phyloP scores from a whole-genome alignment of 2,797 vertebrate genomes.

The Argya squamiceps region DNA sequence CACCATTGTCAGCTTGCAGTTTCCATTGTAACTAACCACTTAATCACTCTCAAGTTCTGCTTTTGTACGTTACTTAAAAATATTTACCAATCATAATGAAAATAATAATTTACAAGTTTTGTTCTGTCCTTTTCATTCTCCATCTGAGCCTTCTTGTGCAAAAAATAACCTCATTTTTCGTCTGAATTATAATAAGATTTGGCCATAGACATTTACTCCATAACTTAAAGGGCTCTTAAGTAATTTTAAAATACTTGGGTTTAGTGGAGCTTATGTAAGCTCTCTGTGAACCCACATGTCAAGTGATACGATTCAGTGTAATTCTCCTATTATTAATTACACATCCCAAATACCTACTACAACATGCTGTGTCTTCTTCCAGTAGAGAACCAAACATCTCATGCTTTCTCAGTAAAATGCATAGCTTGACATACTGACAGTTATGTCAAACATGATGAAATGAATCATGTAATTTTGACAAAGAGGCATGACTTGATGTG shows the following conservation, averaged over 20 bases:
- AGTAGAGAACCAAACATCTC: constrained; percentile 18
- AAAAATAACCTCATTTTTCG: not conserved
- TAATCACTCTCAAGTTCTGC: not conserved
- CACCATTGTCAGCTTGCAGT: not conserved
- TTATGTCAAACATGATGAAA: not conserved
- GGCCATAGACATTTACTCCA: not conserved
- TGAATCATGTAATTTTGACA: constrained; percentile 45
- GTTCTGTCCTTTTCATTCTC: not conserved
- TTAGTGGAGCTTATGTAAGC: constrained; percentile 11
- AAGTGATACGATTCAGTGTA: not conserved
- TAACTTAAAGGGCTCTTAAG: not conserved
- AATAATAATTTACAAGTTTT: not conserved
- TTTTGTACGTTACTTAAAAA: not conserved
- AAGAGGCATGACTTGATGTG: not conserved
- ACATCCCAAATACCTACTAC: constrained; percentile 34
- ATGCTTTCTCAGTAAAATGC: not conserved
- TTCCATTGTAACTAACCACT: not conserved
- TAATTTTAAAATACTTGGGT: constrained; percentile 7
- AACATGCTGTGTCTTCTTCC: not conserved
- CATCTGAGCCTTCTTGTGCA: not conserved
- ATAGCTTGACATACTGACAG: not conserved
- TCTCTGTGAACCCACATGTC: constrained; percentile 17
- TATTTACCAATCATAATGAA: not conserved
- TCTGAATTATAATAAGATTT: not conserved
- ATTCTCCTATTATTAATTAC: constrained; percentile 9